phyloP scores from a whole-genome alignment of 2,113 vertebrate species.

The Coracopsis vasa region DNA sequence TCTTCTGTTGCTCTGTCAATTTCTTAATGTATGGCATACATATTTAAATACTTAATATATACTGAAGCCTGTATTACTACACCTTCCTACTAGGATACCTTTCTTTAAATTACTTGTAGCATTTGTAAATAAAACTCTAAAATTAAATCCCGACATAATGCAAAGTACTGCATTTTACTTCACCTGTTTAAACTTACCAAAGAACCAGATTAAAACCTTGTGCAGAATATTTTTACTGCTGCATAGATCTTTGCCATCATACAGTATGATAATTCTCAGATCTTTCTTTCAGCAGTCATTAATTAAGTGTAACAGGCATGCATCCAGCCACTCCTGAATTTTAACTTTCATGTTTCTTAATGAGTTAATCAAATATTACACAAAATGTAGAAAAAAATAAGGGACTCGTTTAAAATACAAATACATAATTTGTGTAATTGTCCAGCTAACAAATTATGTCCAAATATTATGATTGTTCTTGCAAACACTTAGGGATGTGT shows the following conservation, averaged over 20 bases:
- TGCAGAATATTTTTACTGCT: neutral
- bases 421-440: conserved; percentile 10
- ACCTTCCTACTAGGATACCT: neutral
- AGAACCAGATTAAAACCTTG: neutral
- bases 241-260: neutral
- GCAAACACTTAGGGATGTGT: neutral
- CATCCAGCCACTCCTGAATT: conserved; percentile 42
- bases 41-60: conserved; percentile 21
- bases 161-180: neutral
- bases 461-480: conserved; percentile 34
- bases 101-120: neutral
- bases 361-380: conserved; percentile 20
- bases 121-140: neutral
- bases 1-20: neutral
- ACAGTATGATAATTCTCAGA: conserved; percentile 8
- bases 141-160: neutral
- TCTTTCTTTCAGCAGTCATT: neutral
- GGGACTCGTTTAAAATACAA: neutral
- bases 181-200: neutral
- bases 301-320: conserved; percentile 31
- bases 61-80: neutral
- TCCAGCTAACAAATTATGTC: conserved; percentile 18
- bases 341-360: conserved; percentile 49
- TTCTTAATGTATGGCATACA: neutral
- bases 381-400: conserved; percentile 32